Conservation (phyloP, 2,888 invertebrate species). For the Ecdyonurus torrentis region DNA sequence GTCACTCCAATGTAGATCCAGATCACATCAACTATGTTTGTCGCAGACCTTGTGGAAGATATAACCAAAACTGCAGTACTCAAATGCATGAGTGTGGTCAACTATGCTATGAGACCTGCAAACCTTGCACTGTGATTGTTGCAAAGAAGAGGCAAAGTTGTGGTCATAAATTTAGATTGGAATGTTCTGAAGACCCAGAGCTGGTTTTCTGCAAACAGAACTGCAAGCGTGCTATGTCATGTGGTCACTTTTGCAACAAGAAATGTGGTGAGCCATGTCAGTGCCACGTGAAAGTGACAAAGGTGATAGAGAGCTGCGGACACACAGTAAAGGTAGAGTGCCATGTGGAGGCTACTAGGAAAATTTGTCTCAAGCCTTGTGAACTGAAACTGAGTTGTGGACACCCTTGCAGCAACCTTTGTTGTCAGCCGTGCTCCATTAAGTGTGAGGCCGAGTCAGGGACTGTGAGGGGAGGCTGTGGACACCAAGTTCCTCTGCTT, state of each 20-base stretch:
- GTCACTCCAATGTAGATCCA: constrained; percentile 40
- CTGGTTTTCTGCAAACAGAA: constrained; percentile 22
- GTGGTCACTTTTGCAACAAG: constrained; percentile 33
- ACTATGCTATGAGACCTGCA: constrained; percentile 35
- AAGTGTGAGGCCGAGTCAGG: not conserved
- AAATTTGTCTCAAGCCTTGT: constrained; percentile 24
- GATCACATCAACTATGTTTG: constrained; percentile 38
- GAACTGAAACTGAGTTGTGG: constrained; percentile 30
- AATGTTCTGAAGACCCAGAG: constrained; percentile 29
- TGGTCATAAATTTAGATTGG: constrained; percentile 26
- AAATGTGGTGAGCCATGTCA: constrained; percentile 27
- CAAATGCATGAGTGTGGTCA: constrained; percentile 31
- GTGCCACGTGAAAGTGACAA: not conserved
- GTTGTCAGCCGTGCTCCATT: constrained; percentile 25
- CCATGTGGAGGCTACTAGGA: not conserved
- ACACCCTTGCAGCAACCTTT: constrained; percentile 30
- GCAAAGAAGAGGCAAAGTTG: constrained; percentile 28
- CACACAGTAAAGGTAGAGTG: not conserved
- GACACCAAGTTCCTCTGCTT: not conserved
- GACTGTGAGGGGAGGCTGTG: not conserved
- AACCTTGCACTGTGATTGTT: constrained; percentile 25
- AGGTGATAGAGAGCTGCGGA: not conserved
- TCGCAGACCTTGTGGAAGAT: constrained; percentile 28
- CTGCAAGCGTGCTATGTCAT: constrained; percentile 31
- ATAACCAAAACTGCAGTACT: constrained; percentile 29